Base-by-base conservation (phyloP, 2,113 vertebrate genomes). In the Lagopus leucura region DNA sequence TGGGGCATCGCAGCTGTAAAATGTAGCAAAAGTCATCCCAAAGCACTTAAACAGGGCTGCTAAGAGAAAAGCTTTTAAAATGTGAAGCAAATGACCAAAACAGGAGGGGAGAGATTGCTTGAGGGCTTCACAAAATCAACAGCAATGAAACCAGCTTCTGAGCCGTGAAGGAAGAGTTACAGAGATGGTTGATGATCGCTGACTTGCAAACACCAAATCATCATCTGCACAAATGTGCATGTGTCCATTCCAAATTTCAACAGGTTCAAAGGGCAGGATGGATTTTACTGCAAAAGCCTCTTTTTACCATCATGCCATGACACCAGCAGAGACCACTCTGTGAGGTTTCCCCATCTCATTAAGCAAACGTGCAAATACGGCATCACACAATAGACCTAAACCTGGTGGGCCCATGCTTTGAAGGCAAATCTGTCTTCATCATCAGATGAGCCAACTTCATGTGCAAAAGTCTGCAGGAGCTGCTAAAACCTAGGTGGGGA, bases 201-300 rank as follows among this genome's bases (percentile, higher is more conserved):
- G 54, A 85, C 50, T 60, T 91, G 72, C 64, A 89, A 86, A 91
- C 13, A 80, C 27, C 55, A 94, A 83, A 75, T 13, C 25, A 47
- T 22, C n/a, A 18, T 91, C 76, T 78, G 61, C 42, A 48, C 55
- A 87, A 73, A 50, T 38, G 22, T 74, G 84, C 50, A 28, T 9
- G 5, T 34, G 11, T 60, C 12, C 1, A 2, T 47, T 79, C 67
- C 65, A 86, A 79, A 66, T 86, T 67, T 74, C 88, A 94, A 52
- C 64, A 90, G 87, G 87, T 95, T 94, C 87, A 80, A 80, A 80
- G 88, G 64, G 47, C 79, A 93, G 36, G 50, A 61, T 65, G 89
- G 40, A 74, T 91, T 89, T 90, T 78, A 74, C 60, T 74, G 42
- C 42, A 77, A 80, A 73, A 86, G 73, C 28, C 40, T 83, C 61